Evolutionary conservation across 2,797 vertebrate genomes (phyloP).

Genomic region (Triplophysa bombifrons): DNA sequence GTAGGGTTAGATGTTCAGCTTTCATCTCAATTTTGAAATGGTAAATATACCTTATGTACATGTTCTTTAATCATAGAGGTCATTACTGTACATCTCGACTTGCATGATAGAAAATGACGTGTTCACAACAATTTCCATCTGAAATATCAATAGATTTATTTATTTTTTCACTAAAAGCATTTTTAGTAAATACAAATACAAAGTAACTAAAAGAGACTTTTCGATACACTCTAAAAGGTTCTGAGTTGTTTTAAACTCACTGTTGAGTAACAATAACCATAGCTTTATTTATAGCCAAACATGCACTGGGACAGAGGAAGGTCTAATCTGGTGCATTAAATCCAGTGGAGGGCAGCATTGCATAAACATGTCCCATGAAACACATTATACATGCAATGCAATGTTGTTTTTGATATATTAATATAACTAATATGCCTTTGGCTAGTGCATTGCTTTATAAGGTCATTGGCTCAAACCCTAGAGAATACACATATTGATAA

Average conservation of each 20-base stretch:
- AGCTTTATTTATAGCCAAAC: too few species aligned
- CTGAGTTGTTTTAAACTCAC: too few species aligned
- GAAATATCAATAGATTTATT: not conserved
- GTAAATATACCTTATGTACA: slow-evolving; percentile 10
- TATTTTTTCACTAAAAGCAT: not conserved
- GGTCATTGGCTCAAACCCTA: too few species aligned
- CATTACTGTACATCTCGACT: slow-evolving; percentile 34
- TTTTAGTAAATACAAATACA: not conserved
- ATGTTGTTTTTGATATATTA: too few species aligned
- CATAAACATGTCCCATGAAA: slow-evolving; percentile 7
- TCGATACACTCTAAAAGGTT: too few species aligned
- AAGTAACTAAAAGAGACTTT: too few species aligned
- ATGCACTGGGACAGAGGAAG: not conserved
- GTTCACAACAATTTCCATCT: not conserved
- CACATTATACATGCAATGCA: not conserved
- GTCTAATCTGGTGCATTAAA: slow-evolving; percentile 1
- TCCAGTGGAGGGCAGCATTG: slow-evolving; percentile 47
- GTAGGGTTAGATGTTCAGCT: slow-evolving; percentile 21
- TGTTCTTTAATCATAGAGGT: slow-evolving; percentile 20
- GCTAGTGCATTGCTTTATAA: too few species aligned
- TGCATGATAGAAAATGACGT: slow-evolving; percentile 26
- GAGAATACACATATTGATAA: too few species aligned
- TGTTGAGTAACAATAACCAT: too few species aligned
- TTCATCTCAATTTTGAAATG: slow-evolving; percentile 30
- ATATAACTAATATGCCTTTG: too few species aligned